These are phyloP conservation scores for Hymenochirus boettgeri DNA, from an alignment of 2,113 vertebrate species.

Conservation along the genomic window DNA sequence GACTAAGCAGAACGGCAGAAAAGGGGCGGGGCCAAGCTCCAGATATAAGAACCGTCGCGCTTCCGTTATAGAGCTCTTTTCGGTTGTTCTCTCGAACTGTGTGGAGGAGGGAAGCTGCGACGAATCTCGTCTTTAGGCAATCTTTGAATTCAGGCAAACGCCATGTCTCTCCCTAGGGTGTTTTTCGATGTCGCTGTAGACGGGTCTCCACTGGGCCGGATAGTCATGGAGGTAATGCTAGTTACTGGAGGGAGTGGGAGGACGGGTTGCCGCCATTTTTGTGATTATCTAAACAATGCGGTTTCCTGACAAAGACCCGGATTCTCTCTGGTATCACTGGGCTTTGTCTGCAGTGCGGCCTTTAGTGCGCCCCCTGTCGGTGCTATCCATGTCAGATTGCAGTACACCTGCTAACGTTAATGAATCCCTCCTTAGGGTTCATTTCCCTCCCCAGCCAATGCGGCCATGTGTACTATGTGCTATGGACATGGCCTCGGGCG, in stretches of 20 bases:
- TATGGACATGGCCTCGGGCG: no score
- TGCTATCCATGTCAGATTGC: no score
- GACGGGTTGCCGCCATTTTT: not conserved
- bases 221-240: slow-evolving; percentile 68
- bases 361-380: no score
- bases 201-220: slow-evolving; percentile 50
- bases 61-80: slow-evolving; percentile 24
- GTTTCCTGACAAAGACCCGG: no score
- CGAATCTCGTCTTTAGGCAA: not conserved
- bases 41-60: slow-evolving; percentile 14
- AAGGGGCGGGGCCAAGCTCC: slow-evolving; percentile 1
- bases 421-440: no score
- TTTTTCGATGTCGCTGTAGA: slow-evolving; percentile 67
- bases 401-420: no score
- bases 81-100: slow-evolving; percentile 7
- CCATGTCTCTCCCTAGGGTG: slow-evolving; percentile 63
- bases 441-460: no score
- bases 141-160: not conserved
- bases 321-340: no score
- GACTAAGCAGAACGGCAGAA: no score
- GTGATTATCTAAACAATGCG: no score
- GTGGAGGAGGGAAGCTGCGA: not conserved
- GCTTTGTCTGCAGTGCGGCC: no score
- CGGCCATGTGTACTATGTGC: no score
- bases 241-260: not conserved